Evolutionary conservation across 1,140 invertebrate species (phyloP).

Genomic region (Conus betulinus): DNA sequence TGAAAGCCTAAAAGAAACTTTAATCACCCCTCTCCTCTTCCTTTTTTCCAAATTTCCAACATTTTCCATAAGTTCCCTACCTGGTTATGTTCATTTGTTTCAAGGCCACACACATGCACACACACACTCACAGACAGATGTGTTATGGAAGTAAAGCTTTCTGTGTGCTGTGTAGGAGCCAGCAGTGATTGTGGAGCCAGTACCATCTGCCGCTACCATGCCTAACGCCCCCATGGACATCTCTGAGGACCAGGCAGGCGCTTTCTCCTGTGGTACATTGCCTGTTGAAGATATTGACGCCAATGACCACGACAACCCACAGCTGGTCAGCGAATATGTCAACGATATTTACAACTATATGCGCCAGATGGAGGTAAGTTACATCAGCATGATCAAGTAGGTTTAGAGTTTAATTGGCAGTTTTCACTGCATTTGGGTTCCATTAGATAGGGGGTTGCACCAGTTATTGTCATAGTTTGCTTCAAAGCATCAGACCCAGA

Average conservation of each 20-base stretch:
- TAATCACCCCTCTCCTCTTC: too few relatives aligned
- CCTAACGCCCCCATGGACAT: conserved; percentile 64
- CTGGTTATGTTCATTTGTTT: too few relatives aligned
- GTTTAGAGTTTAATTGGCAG: not conserved
- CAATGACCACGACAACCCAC: conserved; percentile 84
- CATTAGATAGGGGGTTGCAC: too few relatives aligned
- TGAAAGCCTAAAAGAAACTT: too few relatives aligned
- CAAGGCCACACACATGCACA: too few relatives aligned
- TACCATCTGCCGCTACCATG: conserved; percentile 24
- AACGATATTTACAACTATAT: conserved; percentile 91
- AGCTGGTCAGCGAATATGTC: conserved; percentile 87
- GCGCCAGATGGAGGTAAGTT: conserved; percentile 82
- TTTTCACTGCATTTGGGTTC: not conserved
- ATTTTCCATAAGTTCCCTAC: too few relatives aligned
- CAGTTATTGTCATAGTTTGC: too few relatives aligned
- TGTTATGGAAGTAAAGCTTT: too few relatives aligned
- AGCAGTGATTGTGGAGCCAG: conserved; percentile 41
- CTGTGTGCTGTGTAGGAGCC: conserved; percentile 16
- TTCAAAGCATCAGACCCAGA: too few relatives aligned
- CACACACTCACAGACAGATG: too few relatives aligned
- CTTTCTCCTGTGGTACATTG: conserved; percentile 61
- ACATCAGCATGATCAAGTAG: not conserved
- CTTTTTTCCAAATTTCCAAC: too few relatives aligned
- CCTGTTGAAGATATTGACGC: conserved; percentile 83
- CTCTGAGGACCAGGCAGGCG: conserved; percentile 63